phyloP scores from a whole-genome alignment of 1,140 invertebrate genomes.

The Camponotus floridanus region DNA sequence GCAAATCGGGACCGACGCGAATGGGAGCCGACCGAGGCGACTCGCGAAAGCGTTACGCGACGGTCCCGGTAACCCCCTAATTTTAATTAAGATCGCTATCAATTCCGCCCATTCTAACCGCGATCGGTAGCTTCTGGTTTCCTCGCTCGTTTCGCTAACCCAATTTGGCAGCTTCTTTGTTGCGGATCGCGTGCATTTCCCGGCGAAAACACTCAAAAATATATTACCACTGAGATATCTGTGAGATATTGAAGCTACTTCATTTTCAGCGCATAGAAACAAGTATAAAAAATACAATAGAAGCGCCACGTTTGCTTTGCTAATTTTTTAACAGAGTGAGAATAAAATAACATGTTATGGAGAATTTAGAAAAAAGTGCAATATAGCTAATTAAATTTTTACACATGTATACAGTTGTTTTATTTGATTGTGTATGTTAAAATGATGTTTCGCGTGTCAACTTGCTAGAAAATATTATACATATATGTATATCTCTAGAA shows the following conservation, averaged over 20 bases:
- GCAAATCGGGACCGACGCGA: conserved; percentile 65
- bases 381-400: neutral
- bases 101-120: conserved; percentile 45
- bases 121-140: conserved; percentile 23
- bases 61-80: conserved; percentile 57
- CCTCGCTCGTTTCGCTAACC: conserved; percentile 47
- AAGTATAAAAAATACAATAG: neutral
- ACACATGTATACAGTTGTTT: neutral
- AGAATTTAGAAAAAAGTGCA: neutral
- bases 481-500: neutral
- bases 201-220: conserved; percentile 15
- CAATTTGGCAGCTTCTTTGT: conserved; percentile 52
- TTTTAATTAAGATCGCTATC: conserved; percentile 74
- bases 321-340: too few species aligned
- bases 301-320: too few species aligned
- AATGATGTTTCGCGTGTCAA: neutral
- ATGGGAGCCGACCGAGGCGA: conserved; percentile 62
- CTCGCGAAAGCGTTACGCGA: conserved; percentile 69
- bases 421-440: neutral
- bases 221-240: conserved; percentile 24
- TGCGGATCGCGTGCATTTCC: conserved; percentile 22
- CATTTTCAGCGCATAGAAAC: neutral
- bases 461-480: neutral
- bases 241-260: conserved; percentile 36
- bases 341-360: neutral